Evolutionary conservation across 1,140 invertebrate species (phyloP).

Genomic region (Drosophila albomicans): DNA sequence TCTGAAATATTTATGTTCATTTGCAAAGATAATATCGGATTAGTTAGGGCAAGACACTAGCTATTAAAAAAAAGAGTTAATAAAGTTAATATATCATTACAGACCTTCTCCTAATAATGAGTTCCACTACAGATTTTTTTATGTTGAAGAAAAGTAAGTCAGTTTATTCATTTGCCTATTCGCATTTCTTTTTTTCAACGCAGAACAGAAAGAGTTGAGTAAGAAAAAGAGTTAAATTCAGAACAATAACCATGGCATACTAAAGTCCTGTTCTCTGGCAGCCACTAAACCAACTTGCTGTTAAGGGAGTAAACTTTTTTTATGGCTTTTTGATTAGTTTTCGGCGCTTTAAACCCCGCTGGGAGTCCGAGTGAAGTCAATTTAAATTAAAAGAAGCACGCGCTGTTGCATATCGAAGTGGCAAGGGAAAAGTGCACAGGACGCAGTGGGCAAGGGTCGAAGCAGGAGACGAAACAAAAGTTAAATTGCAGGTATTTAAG

Average conservation of each 20-base stretch:
- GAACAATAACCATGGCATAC: slow-evolving; percentile 24
- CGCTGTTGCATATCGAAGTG: slow-evolving; percentile 70
- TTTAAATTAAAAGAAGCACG: slow-evolving; percentile 77
- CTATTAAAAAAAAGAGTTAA: not conserved
- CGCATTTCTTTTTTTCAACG: not conserved
- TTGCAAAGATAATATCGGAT: not conserved
- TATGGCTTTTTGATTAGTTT: slow-evolving; percentile 84
- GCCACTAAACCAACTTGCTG: slow-evolving; percentile 24
- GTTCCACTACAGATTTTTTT: not conserved
- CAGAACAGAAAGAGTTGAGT: slow-evolving; percentile 8
- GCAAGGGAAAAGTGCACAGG: not conserved
- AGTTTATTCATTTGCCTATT: not conserved
- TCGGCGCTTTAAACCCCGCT: slow-evolving; percentile 46
- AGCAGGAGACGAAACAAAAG: slow-evolving; percentile 55
- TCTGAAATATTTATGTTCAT: not conserved
- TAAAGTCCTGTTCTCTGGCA: slow-evolving; percentile 12
- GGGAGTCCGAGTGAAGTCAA: slow-evolving; percentile 63
- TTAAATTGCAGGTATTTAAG: slow-evolving; percentile 84
- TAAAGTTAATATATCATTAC: not conserved
- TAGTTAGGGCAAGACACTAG: not conserved
- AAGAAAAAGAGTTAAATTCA: slow-evolving; percentile 15
- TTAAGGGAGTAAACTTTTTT: slow-evolving; percentile 57
- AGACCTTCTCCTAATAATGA: too few relatives aligned
- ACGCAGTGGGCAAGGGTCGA: not conserved
- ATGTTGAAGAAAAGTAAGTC: not conserved